phyloP scores from a whole-genome alignment of 2,797 vertebrate species.

The Chelon labrosus region DNA sequence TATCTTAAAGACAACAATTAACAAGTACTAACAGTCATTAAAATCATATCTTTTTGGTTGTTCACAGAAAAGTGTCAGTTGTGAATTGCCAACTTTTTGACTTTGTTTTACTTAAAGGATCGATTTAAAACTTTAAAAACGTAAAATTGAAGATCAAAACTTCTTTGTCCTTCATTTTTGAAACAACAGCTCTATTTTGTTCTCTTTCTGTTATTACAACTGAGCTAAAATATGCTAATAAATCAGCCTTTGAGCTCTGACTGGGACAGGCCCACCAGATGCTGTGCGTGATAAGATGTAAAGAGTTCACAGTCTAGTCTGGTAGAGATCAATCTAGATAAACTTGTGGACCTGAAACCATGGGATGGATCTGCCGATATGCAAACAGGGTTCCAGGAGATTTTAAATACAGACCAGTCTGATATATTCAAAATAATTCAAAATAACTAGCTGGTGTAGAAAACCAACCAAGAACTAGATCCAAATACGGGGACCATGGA shows the following conservation, averaged over 20 bases:
- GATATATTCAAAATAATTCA: conserved; percentile 7
- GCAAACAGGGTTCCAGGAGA: background rate
- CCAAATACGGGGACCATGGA: no score
- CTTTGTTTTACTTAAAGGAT: conserved; percentile 42
- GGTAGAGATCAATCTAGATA: background rate
- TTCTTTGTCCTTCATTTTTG: background rate
- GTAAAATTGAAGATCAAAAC: no score
- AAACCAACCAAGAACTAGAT: background rate
- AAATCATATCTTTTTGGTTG: background rate
- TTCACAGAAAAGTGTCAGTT: no score
- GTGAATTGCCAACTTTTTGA: conserved; percentile 10
- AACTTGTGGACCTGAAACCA: background rate
- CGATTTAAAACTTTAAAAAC: conserved; percentile 38
- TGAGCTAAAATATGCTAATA: background rate
- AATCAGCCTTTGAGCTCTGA: background rate
- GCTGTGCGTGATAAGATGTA: background rate
- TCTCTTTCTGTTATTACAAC: background rate
- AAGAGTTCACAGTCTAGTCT: background rate
- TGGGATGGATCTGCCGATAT: background rate
- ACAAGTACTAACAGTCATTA: background rate
- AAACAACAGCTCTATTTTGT: background rate
- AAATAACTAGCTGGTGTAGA: background rate
- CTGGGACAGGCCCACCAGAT: background rate
- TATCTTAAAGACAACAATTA: background rate
- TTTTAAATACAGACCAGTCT: background rate